These are phyloP conservation scores for Danionella dracula DNA, from an alignment of 2,797 vertebrate genomes.

Conservation along the genomic window DNA sequence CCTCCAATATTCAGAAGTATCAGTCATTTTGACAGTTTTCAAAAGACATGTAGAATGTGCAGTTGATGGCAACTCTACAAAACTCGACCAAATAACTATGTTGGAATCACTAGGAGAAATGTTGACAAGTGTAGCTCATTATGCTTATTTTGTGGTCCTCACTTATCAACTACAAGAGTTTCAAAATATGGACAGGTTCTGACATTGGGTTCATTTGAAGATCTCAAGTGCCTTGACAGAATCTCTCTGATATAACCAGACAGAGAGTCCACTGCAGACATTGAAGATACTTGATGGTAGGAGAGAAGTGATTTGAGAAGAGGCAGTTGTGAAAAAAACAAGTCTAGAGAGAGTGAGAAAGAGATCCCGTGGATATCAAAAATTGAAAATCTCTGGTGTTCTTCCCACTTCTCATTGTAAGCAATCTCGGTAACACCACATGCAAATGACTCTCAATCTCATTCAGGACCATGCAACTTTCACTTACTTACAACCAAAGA, in stretches of 20 bases:
- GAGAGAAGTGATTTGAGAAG: slow-evolving; percentile 4
- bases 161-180: background rate
- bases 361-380: background rate
- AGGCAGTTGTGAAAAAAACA: background rate
- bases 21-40: background rate
- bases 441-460: background rate
- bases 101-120: background rate
- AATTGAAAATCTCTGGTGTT: slow-evolving; percentile 14
- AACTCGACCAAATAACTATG: background rate
- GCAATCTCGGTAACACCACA: background rate
- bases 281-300: background rate
- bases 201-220: slow-evolving; percentile 5
- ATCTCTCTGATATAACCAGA: slow-evolving; percentile 11
- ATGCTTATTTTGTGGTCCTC: background rate
- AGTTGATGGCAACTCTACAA: slow-evolving; percentile 4
- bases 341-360: background rate
- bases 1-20: background rate
- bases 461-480: background rate
- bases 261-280: background rate
- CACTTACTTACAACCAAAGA: background rate
- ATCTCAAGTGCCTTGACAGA: background rate
- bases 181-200: background rate
- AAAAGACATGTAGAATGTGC: background rate
- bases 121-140: background rate
- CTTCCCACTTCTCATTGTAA: background rate